Evolutionary conservation across 2,797 vertebrate species (phyloP).

Genomic region (Leucoraja ocellata): DNA sequence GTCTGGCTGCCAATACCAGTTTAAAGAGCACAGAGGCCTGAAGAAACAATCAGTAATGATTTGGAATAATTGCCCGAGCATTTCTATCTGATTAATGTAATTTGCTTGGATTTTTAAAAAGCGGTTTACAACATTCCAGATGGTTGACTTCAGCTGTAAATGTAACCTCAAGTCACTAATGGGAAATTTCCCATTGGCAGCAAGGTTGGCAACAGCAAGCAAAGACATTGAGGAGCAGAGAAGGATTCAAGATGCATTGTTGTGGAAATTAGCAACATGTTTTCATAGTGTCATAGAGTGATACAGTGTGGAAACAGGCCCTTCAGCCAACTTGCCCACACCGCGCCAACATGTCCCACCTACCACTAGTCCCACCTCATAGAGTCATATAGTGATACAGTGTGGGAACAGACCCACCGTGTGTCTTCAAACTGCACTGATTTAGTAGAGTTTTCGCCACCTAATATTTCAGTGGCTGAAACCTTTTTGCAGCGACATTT

Average conservation of each 20-base stretch:
- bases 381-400: too few species aligned
- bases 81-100: background rate
- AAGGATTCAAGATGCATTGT: background rate
- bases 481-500: background rate
- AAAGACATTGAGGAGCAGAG: background rate
- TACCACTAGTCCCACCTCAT: too few species aligned
- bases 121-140: background rate
- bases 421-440: background rate
- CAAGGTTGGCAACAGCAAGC: background rate
- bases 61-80: background rate
- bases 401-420: too few species aligned
- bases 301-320: too few species aligned
- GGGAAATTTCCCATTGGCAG: background rate
- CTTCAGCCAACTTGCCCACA: too few species aligned
- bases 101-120: constrained; percentile 1
- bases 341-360: too few species aligned
- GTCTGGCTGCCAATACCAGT: background rate
- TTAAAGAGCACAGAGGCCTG: background rate
- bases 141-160: background rate
- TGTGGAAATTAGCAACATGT: background rate
- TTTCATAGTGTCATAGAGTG: background rate
- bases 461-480: background rate
- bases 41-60: background rate
- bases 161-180: background rate
- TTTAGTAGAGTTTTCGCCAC: too few species aligned